phyloP scores from a whole-genome alignment of 2,113 vertebrate genomes.

The Oreochromis tanganicae region DNA sequence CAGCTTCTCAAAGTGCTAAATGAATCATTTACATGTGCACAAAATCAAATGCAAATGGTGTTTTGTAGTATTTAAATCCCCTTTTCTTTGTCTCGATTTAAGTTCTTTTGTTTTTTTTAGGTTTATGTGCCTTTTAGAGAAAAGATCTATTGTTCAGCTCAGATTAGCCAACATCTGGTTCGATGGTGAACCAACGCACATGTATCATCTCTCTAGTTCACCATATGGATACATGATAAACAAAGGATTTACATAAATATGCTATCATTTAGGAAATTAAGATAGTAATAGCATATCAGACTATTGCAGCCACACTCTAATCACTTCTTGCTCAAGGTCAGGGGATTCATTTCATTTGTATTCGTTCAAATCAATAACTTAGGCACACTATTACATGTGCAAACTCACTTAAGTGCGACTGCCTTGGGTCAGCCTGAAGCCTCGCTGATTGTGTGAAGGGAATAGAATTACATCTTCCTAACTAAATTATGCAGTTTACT shows the following conservation, averaged over 20 bases:
- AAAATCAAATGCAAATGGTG: constrained; percentile 40
- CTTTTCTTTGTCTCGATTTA: neutral
- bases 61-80: constrained; percentile 18
- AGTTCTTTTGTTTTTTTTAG: neutral
- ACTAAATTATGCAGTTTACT: constrained; percentile 72
- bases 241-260: constrained; percentile 4
- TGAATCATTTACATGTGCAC: constrained; percentile 21
- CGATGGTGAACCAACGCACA: neutral
- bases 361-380: constrained; percentile 53
- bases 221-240: neutral
- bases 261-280: neutral
- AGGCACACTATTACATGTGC: constrained; percentile 42
- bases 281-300: neutral
- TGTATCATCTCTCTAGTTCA: neutral
- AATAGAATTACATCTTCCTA: constrained; percentile 60
- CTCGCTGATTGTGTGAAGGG: constrained; percentile 29
- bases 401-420: constrained; percentile 33
- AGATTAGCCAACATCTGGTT: constrained; percentile 23
- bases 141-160: neutral
- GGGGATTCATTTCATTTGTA: constrained; percentile 34
- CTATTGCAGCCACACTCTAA: constrained; percentile 2
- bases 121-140: neutral
- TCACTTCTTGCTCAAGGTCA: constrained; percentile 41
- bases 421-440: neutral
- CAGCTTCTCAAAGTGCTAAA: neutral